Base-by-base conservation (phyloP, 2,888 invertebrate species). In the Drosophila sordidapex region DNA sequence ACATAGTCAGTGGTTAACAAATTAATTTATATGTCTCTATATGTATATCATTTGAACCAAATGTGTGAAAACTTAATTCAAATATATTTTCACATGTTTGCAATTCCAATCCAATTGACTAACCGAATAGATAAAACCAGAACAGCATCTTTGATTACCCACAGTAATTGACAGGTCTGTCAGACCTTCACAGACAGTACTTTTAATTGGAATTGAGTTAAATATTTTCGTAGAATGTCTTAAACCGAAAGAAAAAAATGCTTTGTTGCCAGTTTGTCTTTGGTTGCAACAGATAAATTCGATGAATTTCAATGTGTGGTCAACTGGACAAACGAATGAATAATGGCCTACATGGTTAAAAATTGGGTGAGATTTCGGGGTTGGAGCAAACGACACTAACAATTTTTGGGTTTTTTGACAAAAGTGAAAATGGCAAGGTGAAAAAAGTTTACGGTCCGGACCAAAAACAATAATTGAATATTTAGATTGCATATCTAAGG, bases 401-500 rank as follows among this genome's bases (percentile, higher is more conserved):
- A n/a, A 67, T 48, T 67, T 52, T 25, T 25, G 36, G 21, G 40
- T 29, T 29, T 63, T 60, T 62, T 56, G 43, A 15, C 35, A 43
- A 49, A 33, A 43, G 40, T 27, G 40, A 49, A 43, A 43, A 31
- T 46, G 21, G 27, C 40, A 25, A 43, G 56, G 15, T 15, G 40
- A n/a, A 21, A 18, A 36, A n/a, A 38, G 11, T n/a, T 25, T 35
- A 10, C 46, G 21, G 3, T 33, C 1, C 11, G 18, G 6, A n/a
- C 18, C 40, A 52, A 38, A 38, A 56, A 54, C 52, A 53, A 60
- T 69, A 82, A 84, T 79, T 74, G 80, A 87, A 82, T 82, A 79
- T 79, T 85, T 84, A 67, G n/a, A 56, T 64, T 65, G 51, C 29
- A 43, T 49, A 29, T 43, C 43, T 15, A 11, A 29, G 25, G 57